Percentiles rank a stretch among this genome's conserved stretches.
phyloP scores from a whole-genome alignment of 2,888 invertebrate species.

The Molorchus minor region DNA sequence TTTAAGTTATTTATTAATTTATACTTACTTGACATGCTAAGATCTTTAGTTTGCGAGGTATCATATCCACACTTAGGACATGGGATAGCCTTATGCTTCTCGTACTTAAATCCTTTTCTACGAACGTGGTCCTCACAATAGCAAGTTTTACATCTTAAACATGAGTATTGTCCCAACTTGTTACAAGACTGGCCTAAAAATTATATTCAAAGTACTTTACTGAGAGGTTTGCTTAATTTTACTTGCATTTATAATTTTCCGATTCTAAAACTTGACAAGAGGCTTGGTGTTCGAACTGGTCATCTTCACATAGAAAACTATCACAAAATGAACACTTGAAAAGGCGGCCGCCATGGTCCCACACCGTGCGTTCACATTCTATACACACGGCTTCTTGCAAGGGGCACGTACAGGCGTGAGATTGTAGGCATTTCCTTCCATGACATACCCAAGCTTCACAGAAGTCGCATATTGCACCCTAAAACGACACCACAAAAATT shows the following conservation, averaged over 20 bases:
- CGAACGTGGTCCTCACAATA: conserved; percentile 97
- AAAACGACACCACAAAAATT: no score
- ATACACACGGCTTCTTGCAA: conserved; percentile 86
- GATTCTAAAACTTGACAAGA: conserved; percentile 95
- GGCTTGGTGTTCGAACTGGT: conserved; percentile 97
- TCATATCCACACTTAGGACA: conserved; percentile 95
- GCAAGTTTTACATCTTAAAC: conserved; percentile 93
- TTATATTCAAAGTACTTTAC: background rate
- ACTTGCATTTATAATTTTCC: conserved; percentile 91
- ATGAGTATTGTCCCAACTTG: conserved; percentile 93
- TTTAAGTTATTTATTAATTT: background rate
- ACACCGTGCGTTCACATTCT: conserved; percentile 93
- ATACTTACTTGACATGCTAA: conserved; percentile 91
- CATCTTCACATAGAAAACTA: conserved; percentile 91
- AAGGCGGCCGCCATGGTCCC: conserved; percentile 94
- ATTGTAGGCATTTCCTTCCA: conserved; percentile 87
- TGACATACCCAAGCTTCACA: conserved; percentile 99
- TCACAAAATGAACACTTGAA: conserved; percentile 93
- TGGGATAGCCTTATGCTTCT: conserved; percentile 83
- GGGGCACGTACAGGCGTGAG: conserved; percentile 92
- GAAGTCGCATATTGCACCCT: conserved; percentile 97
- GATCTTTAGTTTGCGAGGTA: conserved; percentile 92
- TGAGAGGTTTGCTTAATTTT: background rate
- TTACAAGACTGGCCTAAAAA: conserved; percentile 88
- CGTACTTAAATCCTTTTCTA: conserved; percentile 89